phyloP scores from a whole-genome alignment of 2,797 vertebrate species.

The Enteromius viviparus region DNA sequence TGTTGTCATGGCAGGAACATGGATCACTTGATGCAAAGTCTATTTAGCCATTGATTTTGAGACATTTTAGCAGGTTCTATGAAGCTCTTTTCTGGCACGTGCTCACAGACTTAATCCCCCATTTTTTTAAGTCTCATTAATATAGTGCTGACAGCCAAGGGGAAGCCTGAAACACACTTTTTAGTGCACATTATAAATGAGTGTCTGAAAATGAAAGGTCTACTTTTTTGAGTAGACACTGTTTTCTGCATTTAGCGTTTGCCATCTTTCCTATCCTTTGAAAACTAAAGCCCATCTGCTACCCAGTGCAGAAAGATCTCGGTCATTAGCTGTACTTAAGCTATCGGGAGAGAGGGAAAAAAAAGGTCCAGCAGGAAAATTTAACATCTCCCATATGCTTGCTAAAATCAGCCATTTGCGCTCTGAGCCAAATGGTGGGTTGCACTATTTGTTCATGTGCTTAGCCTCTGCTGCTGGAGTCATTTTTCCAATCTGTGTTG shows the following conservation, averaged over 20 bases:
- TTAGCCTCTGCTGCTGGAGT: conserved; percentile 49
- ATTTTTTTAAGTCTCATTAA: conserved; percentile 53
- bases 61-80: conserved; percentile 18
- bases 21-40: conserved; percentile 35
- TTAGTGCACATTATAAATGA: conserved; percentile 47
- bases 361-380: conserved; percentile 53
- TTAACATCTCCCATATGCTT: conserved; percentile 60
- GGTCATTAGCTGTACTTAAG: conserved; percentile 52
- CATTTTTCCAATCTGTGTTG: conserved; percentile 39
- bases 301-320: conserved; percentile 51
- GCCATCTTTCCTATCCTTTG: conserved; percentile 38
- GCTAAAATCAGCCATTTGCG: conserved; percentile 50
- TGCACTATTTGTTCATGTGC: conserved; percentile 48
- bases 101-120: conserved; percentile 35
- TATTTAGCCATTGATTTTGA: conserved; percentile 41
- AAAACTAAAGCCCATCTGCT: conserved; percentile 53
- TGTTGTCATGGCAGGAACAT: conserved; percentile 37
- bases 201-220: conserved; percentile 44
- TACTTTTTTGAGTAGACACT: conserved; percentile 38
- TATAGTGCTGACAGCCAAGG: conserved; percentile 44
- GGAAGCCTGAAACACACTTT: conserved; percentile 35
- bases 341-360: conserved; percentile 29
- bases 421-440: conserved; percentile 42
- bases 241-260: conserved; percentile 47
- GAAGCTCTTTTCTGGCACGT: conserved; percentile 21